These are phyloP conservation scores for Zaprionus tsacasi DNA, from an alignment of 1,140 invertebrate genomes.

Conservation along the genomic window DNA sequence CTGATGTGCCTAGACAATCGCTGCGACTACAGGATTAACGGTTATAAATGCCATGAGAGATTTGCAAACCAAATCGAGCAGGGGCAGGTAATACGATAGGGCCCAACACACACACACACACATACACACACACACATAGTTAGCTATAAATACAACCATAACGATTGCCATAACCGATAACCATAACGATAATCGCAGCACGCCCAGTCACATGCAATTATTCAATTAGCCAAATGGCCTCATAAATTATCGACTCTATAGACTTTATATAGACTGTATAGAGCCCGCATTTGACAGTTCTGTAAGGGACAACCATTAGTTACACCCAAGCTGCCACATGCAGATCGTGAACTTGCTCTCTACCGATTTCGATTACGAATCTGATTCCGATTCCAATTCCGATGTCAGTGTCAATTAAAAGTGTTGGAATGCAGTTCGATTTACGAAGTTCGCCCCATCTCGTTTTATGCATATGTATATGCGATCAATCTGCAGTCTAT, in stretches of 20 bases:
- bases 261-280: neutral
- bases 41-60: slow-evolving; percentile 55
- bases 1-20: neutral
- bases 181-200: slow-evolving; percentile 42
- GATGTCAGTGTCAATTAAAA: slow-evolving; percentile 66
- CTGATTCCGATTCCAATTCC: slow-evolving; percentile 9
- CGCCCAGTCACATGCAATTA: slow-evolving; percentile 74
- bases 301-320: slow-evolving; percentile 33
- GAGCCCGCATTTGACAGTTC: slow-evolving; percentile 12
- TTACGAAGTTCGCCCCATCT: slow-evolving; percentile 58
- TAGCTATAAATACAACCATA: slow-evolving; percentile 23
- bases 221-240: slow-evolving; percentile 79
- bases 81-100: slow-evolving; percentile 45
- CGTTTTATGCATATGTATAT: slow-evolving; percentile 71
- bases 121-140: slow-evolving; percentile 9
- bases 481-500: slow-evolving; percentile 16
- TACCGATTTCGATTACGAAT: slow-evolving; percentile 7
- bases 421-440: slow-evolving; percentile 69
- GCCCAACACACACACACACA: slow-evolving; percentile 31
- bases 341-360: neutral
- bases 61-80: slow-evolving; percentile 61
- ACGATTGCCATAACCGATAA: slow-evolving; percentile 13
- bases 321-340: slow-evolving; percentile 1
- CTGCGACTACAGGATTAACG: slow-evolving; percentile 8
- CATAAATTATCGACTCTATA: slow-evolving; percentile 73